Evolutionary conservation across 2,113 vertebrate genomes (phyloP), one percentile per base, ranked within the genome.

Genomic region (Mola mola): DNA sequence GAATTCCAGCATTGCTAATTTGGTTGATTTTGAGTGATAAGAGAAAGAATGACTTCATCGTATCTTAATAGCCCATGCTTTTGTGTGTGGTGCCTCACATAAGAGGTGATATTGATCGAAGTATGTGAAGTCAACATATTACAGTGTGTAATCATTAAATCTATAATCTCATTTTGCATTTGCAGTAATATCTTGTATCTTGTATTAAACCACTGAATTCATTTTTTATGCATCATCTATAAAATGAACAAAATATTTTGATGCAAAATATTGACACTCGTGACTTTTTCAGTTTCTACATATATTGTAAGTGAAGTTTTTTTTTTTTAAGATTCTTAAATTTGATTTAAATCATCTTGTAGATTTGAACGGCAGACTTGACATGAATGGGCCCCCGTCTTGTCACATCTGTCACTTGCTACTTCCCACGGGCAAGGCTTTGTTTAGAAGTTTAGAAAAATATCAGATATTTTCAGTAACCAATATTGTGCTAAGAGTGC

Each of bases 401-500:
- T 87, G 75, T 88, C 87, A 90, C 81, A 84, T 88, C 87, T 90
- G 88, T 90, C 91, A 89, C 67, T 70, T 80, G 60, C 72, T 72
- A 57, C 82, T 79, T 89, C 89, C 86, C 86, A 87, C 84, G 50
- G 82, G 66, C 83, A 62, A 82, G 19, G 84, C 87, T 88, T 90
- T 89, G 89, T 91, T 85, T 82, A 62, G 80, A 68, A 76, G n/a
- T n/a, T n/a, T n/a, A n/a, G n/a, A n/a, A 57, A 36, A 68, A 77
- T 77, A 85, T 87, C 33, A 21, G 66, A 80, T 51, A 8, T 81
- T 77, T 82, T 70, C 81, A 83, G 63, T 83, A 56, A 65, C 72
- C 44, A 37, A 42, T 51, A 50, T 67, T 67, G 60, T 72, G 82
- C 53, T 33, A 49, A 26, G 50, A 53, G 43, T 24, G 41, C 46